Evolutionary conservation across 30 jellyfish, hydroid and myxozoan genomes (phyloP).

Genomic region (Chrysaora quinquecirrha): DNA sequence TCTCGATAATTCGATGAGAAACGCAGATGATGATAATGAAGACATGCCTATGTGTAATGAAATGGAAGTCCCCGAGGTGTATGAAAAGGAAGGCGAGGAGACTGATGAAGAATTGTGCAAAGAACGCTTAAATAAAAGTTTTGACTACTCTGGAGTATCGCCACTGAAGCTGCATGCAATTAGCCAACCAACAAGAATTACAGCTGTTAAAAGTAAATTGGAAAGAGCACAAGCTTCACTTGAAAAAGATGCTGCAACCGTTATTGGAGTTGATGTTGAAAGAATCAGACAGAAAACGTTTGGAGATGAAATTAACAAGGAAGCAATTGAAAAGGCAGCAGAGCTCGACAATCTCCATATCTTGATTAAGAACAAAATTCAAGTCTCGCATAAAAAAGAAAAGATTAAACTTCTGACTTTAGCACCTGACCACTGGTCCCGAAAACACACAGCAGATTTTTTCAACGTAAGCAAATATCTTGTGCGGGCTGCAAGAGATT

Average conservation of each 20-base stretch:
- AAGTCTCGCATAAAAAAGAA: not conserved
- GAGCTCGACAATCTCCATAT: conserved; percentile 32
- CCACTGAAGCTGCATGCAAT: not conserved
- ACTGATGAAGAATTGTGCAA: too few species aligned
- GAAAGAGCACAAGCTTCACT: not conserved
- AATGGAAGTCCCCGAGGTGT: too few species aligned
- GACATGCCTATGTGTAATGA: too few species aligned
- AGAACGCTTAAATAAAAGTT: not conserved
- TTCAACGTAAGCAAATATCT: not conserved
- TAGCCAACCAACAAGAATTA: not conserved
- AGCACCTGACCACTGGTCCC: not conserved
- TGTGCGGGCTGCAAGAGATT: not conserved
- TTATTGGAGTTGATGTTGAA: conserved; percentile 8
- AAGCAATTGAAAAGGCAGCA: conserved; percentile 24
- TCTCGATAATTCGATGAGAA: too few species aligned
- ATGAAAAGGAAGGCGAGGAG: too few species aligned
- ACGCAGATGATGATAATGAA: too few species aligned
- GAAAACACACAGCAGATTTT: not conserved
- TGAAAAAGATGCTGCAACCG: conserved; percentile 16
- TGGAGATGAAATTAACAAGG: not conserved
- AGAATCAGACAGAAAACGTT: not conserved
- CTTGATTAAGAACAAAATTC: conserved; percentile 25
- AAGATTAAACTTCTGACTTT: not conserved
- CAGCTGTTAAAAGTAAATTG: conserved; percentile 12
- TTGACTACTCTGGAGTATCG: not conserved